These are phyloP conservation scores for Dinothrombium tinctorium DNA, from an alignment of 1,140 invertebrate species.

Conservation along the genomic window DNA sequence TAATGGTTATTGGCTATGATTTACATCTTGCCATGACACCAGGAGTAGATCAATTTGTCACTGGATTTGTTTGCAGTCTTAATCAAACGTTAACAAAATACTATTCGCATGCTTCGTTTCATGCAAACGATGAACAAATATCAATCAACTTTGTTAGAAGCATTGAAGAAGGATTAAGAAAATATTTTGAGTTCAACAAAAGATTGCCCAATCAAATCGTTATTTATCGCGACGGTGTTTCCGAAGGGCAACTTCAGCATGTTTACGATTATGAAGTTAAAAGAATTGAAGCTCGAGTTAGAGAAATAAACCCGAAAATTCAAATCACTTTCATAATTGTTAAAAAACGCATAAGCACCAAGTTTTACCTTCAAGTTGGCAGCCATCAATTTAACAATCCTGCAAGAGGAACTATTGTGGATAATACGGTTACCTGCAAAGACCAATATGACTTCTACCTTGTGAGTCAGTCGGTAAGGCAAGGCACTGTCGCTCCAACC, in stretches of 20 bases:
- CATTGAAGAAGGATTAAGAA: conserved; percentile 37
- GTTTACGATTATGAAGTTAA: conserved; percentile 48
- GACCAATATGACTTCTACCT: conserved; percentile 59
- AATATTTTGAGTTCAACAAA: conserved; percentile 32
- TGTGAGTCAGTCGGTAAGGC: conserved; percentile 43
- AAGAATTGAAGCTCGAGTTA: conserved; percentile 34
- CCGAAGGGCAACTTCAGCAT: conserved; percentile 55
- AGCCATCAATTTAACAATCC: conserved; percentile 27
- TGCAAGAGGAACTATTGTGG: conserved; percentile 58
- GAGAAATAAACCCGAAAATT: conserved; percentile 20
- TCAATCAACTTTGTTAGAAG: conserved; percentile 43
- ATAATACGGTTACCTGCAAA: conserved; percentile 54
- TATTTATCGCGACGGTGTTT: conserved; percentile 72
- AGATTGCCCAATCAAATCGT: conserved; percentile 47
- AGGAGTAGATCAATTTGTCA: conserved; percentile 32
- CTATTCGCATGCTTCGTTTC: conserved; percentile 43
- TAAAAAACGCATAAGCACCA: conserved; percentile 69
- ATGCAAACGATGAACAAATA: conserved; percentile 44
- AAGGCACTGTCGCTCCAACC: conserved; percentile 51
- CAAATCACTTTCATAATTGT: conserved; percentile 50
- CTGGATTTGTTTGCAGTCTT: conserved; percentile 54
- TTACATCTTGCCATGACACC: conserved; percentile 49
- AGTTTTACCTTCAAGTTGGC: conserved; percentile 32
- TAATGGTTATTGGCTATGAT: conserved; percentile 77
- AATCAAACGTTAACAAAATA: conserved; percentile 46